Conservation (phyloP, 2,113 vertebrate species). For the Aepyceros melampus region DNA sequence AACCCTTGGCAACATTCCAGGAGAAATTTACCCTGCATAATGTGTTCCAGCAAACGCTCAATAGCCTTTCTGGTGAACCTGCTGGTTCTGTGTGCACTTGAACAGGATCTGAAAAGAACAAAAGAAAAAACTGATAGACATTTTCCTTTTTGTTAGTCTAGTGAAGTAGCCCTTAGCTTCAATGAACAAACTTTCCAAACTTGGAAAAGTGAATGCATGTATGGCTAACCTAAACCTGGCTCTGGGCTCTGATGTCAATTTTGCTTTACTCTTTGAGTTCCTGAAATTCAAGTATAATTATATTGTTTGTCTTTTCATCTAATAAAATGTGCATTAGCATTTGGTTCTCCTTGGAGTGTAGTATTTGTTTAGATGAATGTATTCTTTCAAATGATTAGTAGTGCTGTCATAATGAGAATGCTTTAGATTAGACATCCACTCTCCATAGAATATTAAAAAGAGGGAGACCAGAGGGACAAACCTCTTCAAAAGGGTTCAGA, state of each 20-base stretch:
- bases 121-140: conserved; percentile 64
- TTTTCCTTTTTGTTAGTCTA: conserved; percentile 58
- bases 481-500: conserved; percentile 24
- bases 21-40: conserved; percentile 59
- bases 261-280: conserved; percentile 35
- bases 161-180: conserved; percentile 17
- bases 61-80: conserved; percentile 70
- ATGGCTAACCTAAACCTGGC: neutral
- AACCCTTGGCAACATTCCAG: conserved; percentile 57
- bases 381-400: neutral
- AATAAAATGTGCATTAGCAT: conserved; percentile 53
- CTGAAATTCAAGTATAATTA: conserved; percentile 57
- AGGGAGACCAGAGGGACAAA: neutral
- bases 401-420: neutral
- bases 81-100: conserved; percentile 60
- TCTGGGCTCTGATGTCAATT: neutral
- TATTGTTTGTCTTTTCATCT: conserved; percentile 46
- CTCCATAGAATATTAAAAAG: conserved; percentile 15
- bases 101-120: conserved; percentile 73
- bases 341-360: neutral
- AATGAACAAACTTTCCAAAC: conserved; percentile 42
- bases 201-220: neutral
- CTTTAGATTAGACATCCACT: conserved; percentile 27
- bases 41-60: conserved; percentile 49
- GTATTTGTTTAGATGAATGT: conserved; percentile 13